Percentiles rank a stretch among this genome's conserved stretches.
These are phyloP conservation scores for Babylonia areolata DNA, from an alignment of 1,140 invertebrate species.

Conservation along the genomic window DNA sequence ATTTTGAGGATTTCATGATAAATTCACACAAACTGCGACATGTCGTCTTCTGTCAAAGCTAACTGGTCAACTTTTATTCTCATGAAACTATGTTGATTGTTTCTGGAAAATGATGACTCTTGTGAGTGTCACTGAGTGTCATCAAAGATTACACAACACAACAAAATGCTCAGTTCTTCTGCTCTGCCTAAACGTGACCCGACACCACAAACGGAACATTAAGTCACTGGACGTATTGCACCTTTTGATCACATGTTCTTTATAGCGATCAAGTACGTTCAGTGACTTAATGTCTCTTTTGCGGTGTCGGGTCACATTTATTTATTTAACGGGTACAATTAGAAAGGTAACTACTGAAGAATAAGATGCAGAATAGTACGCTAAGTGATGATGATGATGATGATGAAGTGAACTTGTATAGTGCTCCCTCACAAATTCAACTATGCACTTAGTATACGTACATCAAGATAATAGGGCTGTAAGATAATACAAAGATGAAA, in stretches of 20 bases:
- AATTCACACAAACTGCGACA: background rate
- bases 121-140: background rate
- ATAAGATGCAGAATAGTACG: background rate
- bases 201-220: background rate
- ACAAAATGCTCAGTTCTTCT: background rate
- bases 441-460: slow-evolving; percentile 2
- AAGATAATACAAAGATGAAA: background rate
- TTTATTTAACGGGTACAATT: background rate
- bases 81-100: background rate
- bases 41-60: slow-evolving; percentile 7
- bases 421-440: background rate
- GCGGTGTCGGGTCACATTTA: slow-evolving; percentile 1
- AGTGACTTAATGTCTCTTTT: background rate
- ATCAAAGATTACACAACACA: background rate
- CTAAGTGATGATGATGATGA: slow-evolving; percentile 2
- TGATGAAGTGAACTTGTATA: background rate
- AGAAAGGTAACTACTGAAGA: slow-evolving; percentile 1
- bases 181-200: background rate
- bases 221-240: background rate
- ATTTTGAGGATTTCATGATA: background rate
- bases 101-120: slow-evolving; percentile 1
- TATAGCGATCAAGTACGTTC: background rate
- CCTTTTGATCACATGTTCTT: background rate
- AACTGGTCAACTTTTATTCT: background rate
- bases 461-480: background rate